Evolutionary conservation across 1,140 invertebrate species (phyloP), one percentile per base, ranked within the genome.

Genomic region (Aphaenogaster ashmeadi): DNA sequence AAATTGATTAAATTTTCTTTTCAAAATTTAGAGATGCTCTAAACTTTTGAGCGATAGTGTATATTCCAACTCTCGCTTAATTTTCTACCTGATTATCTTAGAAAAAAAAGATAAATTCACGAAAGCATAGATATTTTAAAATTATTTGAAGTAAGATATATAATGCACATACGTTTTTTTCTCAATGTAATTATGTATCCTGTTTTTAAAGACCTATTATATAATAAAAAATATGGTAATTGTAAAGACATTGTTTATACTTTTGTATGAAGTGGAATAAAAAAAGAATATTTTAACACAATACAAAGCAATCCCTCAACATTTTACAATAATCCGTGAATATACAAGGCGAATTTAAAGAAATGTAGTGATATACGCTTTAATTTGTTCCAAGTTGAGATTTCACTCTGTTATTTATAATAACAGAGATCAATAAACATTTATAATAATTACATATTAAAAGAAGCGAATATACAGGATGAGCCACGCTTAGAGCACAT

Each of bases 401-500:
- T 5, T 52, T 44, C 21, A 0, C n/a, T 54, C 15, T 74, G 4
- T 74, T 52, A 72, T 69, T 52, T 60, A 21, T 21, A 66, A 21
- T 21, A 66, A 41, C 2, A 66, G 54, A 56, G 6, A 18, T n/a
- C 1, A 47, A 36, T 6, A 47, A 47, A 78, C n/a, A 62, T 33
- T n/a, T 18, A 11, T 44, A 44, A 81, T 38, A 41, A 38, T 52
- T 11, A 81, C 50, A 47, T 38, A 80, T 54, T 69, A 71, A 81
- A 81, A 13, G 11, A 18, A 11, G 9, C 44, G 11, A 47, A 64
- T 58, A 56, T 52, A 0, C 8, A 90, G 88, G 33, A 0, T 1
- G 8, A 36, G 8, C 90, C 92, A 0, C 3, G 85, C 15, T 47
- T 93, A 36, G 54, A 87, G 15, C 93, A 95, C 58, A 44, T 89